Conservation (phyloP, 2,888 invertebrate genomes). For the Muscina levida region DNA sequence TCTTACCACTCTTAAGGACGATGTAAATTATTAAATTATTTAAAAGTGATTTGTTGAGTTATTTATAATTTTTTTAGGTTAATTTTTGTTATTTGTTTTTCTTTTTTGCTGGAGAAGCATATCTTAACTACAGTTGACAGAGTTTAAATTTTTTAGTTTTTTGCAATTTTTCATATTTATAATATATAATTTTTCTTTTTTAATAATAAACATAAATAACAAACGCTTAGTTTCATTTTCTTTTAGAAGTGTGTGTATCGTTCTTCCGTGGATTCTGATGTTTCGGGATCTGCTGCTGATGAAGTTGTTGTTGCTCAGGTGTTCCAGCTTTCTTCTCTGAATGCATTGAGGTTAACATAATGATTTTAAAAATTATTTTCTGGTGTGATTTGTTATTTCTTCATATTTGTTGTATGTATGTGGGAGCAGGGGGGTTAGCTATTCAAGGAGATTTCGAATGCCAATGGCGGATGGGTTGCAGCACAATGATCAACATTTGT, state of each 20-base stretch:
- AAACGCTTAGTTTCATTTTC: conserved; percentile 54
- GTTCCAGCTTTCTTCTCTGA: conserved; percentile 11
- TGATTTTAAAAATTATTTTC: conserved; percentile 19
- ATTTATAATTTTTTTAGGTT: conserved; percentile 55
- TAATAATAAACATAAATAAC: conserved; percentile 65
- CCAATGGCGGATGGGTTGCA: conserved; percentile 12
- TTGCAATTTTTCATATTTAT: conserved; percentile 61
- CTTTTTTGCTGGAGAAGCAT: conserved; percentile 63
- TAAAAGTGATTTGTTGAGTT: conserved; percentile 27
- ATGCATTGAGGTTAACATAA: conserved; percentile 9
- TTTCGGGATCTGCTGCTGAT: conserved; percentile 19
- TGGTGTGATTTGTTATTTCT: conserved; percentile 16
- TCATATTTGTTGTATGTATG: conserved; percentile 4
- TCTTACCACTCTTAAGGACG: neutral
- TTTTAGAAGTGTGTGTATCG: conserved; percentile 50
- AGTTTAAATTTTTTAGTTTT: conserved; percentile 58
- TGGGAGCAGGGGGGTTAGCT: neutral
- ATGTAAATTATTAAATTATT: neutral
- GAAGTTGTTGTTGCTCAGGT: conserved; percentile 32
- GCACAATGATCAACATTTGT: conserved; percentile 25
- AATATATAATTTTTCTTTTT: conserved; percentile 56
- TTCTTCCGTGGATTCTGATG: conserved; percentile 37
- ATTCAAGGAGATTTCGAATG: conserved; percentile 8
- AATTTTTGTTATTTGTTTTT: conserved; percentile 58
- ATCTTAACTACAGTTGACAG: conserved; percentile 65